Evolutionary conservation across 2,113 vertebrate genomes (phyloP).

Genomic region (Vombatus ursinus): DNA sequence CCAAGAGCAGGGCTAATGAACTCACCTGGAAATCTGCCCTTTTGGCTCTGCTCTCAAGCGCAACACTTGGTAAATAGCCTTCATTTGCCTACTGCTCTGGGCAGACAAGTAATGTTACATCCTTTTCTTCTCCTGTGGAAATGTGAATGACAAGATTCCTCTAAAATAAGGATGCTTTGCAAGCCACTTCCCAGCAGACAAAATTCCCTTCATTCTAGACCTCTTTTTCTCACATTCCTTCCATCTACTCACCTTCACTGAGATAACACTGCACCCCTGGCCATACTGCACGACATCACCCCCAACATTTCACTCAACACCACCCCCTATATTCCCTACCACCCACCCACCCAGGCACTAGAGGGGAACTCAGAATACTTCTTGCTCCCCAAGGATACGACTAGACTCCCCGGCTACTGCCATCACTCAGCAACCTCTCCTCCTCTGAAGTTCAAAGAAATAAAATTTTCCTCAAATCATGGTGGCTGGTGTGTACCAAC

Average conservation of each 20-base stretch:
- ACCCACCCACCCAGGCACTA: not conserved
- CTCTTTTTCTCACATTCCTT: not conserved
- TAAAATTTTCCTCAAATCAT: not conserved
- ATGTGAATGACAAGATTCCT: conserved; percentile 42
- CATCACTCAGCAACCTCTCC: not conserved
- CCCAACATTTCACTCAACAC: not conserved
- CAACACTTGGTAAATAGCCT: not conserved
- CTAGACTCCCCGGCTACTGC: not conserved
- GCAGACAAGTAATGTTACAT: conserved; percentile 26
- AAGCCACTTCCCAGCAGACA: conserved; percentile 26
- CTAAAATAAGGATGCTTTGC: conserved; percentile 47
- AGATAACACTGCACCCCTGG: not conserved
- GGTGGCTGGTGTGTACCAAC: not conserved
- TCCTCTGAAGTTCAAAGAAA: not conserved
- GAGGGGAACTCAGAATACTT: not conserved
- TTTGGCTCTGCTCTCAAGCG: not conserved
- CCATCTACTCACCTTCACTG: not conserved
- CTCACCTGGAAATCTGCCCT: not conserved
- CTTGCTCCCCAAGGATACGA: not conserved
- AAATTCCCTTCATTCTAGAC: not conserved
- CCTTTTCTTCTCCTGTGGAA: not conserved
- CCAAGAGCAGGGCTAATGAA: not conserved
- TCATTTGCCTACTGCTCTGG: conserved; percentile 33
- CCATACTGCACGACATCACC: not conserved
- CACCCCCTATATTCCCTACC: not conserved